Evolutionary conservation across 2,113 vertebrate species (phyloP), one percentile per base, ranked within the genome.

Genomic region (Muntiacus muntjak): DNA sequence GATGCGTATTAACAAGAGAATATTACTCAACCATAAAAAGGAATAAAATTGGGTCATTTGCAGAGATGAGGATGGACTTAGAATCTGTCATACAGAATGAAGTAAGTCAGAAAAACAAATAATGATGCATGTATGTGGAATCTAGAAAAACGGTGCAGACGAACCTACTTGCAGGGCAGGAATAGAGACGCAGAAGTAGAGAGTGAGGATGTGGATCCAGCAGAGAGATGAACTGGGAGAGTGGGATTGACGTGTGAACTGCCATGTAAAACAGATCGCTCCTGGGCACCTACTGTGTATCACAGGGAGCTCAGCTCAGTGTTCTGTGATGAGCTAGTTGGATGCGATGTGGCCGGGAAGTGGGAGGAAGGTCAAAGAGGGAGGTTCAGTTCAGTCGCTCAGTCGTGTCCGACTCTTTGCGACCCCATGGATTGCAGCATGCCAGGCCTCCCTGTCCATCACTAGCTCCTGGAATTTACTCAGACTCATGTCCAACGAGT

Each of bases 381-480:
- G 36, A 25, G 21, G 2, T 36, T 40, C n/a, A 74, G 67, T 74
- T 36, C 19, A 40, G n/a, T 23, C 9, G 0, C n/a, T 36, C n/a
- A 71, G n/a, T 71, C n/a, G 0, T 23, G 19, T 74, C 67, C 1
- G 5, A 74, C 19, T 40, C 19, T 54, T 54, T 40, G 67, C 0
- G 0, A 40, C n/a, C 19, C 5, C 4, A 74, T 23, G n/a, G n/a
- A 40, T 2, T 74, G n/a, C 10, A 74, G n/a, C 19, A 74, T 0
- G 2, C n/a, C 9, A 23, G 67, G 67, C 36, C 17, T 74, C 36
- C n/a, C 67, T 40, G 2, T 40, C n/a, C 67, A 74, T 74, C n/a
- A 23, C n/a, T n/a, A 25, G 12, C 67, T 74, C n/a, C n/a, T 3
- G 17, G 9, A 23, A 10, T 21, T 11, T 12, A 74, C 67, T 40